Percentiles rank a stretch among this genome's conserved stretches.
These are phyloP conservation scores for Euphonia xanthogaster DNA, from an alignment of 2,797 vertebrate genomes.

Conservation along the genomic window DNA sequence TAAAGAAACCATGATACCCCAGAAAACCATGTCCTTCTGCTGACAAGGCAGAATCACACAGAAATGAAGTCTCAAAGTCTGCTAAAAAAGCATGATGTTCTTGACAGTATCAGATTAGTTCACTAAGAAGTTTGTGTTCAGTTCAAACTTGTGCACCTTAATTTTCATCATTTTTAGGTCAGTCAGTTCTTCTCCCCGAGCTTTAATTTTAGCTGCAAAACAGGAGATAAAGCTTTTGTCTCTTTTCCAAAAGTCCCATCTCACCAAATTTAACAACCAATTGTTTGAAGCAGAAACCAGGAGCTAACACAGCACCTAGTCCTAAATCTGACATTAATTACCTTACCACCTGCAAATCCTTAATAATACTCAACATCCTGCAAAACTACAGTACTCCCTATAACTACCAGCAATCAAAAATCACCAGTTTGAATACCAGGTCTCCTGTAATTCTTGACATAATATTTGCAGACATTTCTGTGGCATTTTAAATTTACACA, in stretches of 20 bases:
- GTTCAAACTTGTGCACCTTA: background rate
- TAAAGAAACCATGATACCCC: background rate
- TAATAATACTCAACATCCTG: background rate
- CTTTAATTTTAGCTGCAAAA: background rate
- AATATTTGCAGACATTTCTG: background rate
- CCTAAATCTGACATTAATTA: background rate
- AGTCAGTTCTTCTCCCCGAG: accelerated
- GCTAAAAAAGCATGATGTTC: background rate
- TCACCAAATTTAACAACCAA: background rate
- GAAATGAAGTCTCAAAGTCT: background rate
- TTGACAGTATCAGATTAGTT: background rate
- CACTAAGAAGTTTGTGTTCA: background rate
- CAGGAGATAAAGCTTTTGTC: background rate
- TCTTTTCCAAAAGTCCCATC: background rate
- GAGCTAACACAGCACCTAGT: background rate
- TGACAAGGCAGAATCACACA: background rate
- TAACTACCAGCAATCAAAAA: background rate
- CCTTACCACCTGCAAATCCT: background rate
- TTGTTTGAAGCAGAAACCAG: background rate
- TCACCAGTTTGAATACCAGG: background rate
- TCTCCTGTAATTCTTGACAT: background rate
- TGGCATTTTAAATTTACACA: background rate
- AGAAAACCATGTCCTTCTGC: background rate
- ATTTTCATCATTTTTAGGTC: background rate
- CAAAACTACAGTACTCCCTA: background rate